Evolutionary conservation across 2,888 invertebrate genomes (phyloP), one percentile per base, ranked within the genome.

Genomic region (Stenchaetothrips biformis): DNA sequence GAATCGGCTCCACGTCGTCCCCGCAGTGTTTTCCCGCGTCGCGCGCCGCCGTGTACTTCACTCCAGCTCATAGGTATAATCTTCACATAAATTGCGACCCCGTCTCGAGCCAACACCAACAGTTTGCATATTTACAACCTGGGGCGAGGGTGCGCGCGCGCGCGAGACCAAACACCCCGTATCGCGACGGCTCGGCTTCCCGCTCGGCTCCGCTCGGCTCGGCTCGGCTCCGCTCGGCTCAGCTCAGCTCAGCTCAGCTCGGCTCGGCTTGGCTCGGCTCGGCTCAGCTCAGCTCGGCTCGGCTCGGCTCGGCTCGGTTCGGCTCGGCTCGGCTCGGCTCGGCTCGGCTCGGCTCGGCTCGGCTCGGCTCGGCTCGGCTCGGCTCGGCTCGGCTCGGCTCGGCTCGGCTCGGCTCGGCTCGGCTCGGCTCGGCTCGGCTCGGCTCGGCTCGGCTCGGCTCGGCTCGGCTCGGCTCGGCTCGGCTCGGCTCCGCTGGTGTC

Each of bases 101-200:
- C 21, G 67, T 67, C 67, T 67, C 67, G 67, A 67, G 67, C 67
- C 67, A 67, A 67, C 67, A 67, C 67, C 67, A 67, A 67, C 67
- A 67, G 67, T 67, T 67, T 67, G 67, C 67, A 67, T 67, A 67
- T 67, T 67, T 67, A 67, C 67, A 67, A 67, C 67, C 67, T 21
- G n/a, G 7, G 67, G 37, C 37, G 37, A 37, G 37, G 37, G 37
- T 37, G 37, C 37, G 37, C 37, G 37, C 37, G 37, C 37, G 37
- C 37, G 37, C 37, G 37, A 37, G 37, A 37, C 37, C 37, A 37
- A 37, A 37, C 37, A 37, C 37, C 37, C 21, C 62, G 53, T 18
- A 4, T 53, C 16, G 16, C 53, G 53, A 13, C 53, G 53, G 16
- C 53, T 13, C 53, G 13, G 18, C 53, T 13, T 18, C 53, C 9